Evolutionary conservation across 2,797 vertebrate species (phyloP), one percentile per base, ranked within the genome.

Genomic region (Centroberyx gerrardi): DNA sequence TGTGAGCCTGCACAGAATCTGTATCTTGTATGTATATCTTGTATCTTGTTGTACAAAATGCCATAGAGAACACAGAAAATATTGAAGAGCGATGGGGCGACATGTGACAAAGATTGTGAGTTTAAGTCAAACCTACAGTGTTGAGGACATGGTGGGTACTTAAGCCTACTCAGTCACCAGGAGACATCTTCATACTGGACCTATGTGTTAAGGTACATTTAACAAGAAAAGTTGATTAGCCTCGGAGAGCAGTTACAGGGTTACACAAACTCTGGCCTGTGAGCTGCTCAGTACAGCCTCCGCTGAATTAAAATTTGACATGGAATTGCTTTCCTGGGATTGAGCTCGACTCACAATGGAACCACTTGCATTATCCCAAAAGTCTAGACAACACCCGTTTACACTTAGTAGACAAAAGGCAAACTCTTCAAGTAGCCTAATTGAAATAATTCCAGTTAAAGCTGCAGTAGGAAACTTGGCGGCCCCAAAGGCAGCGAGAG

Each of bases 221-320:
- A 38, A 58, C 13, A 52, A 4, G 31, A 49, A 53, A 63, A 68
- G 28, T 54, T 28, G 46, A 60, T 68, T 59, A 48, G 12, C 5
- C 36, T 36, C 8, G 36, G 5, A 3, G 36, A 36, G 36, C 33
- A 33, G 3, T 33, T 33, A 33, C 33, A 33, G 36, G 36, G 36
- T 36, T n/a, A 36, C n/a, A n/a, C n/a, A n/a, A n/a, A n/a, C n/a
- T n/a, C n/a, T n/a, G 1, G 2, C n/a, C 15, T 14, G 48, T 22
- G 14, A n/a, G 31, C 55, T n/a, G 17, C 22, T 31, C 29, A 36
- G 55, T 36, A 27, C 9, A 27, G 27, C 51, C 51, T 53, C 18
- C 8, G n/a, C 8, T 55, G 27, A 55, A 29, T 55, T 15, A 31
- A 27, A 4, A 22, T 55, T 55, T 55, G 27, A 29, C 27, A 18